Evolutionary conservation across 35 echinoderm and acorn worm genomes (phyloP), one percentile per base, ranked within the genome.

Genomic region (Acanthaster planci): DNA sequence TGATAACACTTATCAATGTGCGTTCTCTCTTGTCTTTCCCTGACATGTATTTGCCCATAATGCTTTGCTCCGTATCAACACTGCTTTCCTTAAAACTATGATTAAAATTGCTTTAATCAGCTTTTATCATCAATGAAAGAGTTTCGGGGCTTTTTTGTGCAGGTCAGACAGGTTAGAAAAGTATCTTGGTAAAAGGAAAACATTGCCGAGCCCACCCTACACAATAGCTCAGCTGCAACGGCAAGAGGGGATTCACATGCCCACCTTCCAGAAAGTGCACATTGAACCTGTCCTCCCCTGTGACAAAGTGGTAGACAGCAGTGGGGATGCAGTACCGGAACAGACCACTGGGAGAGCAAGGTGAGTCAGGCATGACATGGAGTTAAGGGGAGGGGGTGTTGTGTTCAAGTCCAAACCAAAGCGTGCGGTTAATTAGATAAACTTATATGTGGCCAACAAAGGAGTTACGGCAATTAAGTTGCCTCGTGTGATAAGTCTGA

Each of bases 141-240:
- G n/a, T n/a, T n/a, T n/a, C n/a, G n/a, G n/a, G 4, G 42, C 34
- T 68, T 23, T 68, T 67, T 40, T 29, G 22, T 55, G 34, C 51
- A 53, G 52, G 31, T 82, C 59, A 39, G 38, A 68, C 22, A 68
- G 18, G 16, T 7, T 85, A 39, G 31, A 29, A 23, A 40, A 38
- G 52, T 77, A 51, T 55, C 21, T 78, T 38, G 38, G 19, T 19
- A 38, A 77, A 68, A 32, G 39, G 17, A 0, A 78, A 18, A 29
- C 77, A 77, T 68, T 86, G 31, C 84, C 84, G 16, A 54, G 26
- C 72, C 91, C 91, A 75, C 91, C 91, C 12, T 84, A 93, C 68
- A 93, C 91, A 21, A 84, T 84, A 68, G 67, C 86, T 42, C 91
- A 93, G 55, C 52, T 84, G 15, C 79, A 40, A 19, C 60, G 91